Percentiles rank a stretch among this genome's conserved stretches.
These are phyloP conservation scores for Pseudomyrmex pallidus DNA, from an alignment of 1,140 invertebrate genomes.

Conservation along the genomic window DNA sequence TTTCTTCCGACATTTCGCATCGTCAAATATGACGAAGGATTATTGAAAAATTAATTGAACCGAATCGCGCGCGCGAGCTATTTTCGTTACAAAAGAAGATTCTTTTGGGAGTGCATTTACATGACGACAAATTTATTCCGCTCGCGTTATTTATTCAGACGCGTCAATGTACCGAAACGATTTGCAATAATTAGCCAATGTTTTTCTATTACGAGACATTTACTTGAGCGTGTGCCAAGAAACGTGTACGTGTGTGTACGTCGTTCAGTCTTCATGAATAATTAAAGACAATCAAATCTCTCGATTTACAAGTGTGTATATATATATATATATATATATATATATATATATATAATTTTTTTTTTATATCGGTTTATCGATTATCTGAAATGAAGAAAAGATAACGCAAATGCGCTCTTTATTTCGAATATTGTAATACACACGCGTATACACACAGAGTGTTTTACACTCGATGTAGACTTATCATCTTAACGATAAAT, in stretches of 20 bases:
- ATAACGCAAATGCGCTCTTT: background rate
- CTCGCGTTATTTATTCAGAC: conserved; percentile 30
- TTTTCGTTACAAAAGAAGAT: background rate
- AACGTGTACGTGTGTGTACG: background rate
- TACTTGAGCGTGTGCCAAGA: conserved; percentile 43
- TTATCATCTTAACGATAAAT: no score
- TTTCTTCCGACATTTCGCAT: background rate
- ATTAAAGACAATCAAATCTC: conserved; percentile 46
- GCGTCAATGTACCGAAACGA: background rate
- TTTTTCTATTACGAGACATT: conserved; percentile 19
- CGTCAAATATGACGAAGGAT: background rate
- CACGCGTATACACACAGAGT: no score
- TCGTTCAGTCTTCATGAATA: conserved; percentile 55
- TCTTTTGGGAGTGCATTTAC: background rate
- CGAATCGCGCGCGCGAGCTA: background rate
- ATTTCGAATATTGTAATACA: no score
- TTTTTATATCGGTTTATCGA: conserved; percentile 22
- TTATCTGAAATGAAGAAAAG: conserved; percentile 7
- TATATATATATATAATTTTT: background rate
- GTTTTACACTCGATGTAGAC: no score
- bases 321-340: background rate
- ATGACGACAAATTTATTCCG: background rate
- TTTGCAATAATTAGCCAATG: conserved; percentile 35
- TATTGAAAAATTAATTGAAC: background rate
- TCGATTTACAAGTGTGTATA: background rate